A percentile compares a stretch with the other conserved stretches of the same genome.
These are phyloP conservation scores for Theretra japonica DNA, from an alignment of 2,888 invertebrate species.

Conservation along the genomic window DNA sequence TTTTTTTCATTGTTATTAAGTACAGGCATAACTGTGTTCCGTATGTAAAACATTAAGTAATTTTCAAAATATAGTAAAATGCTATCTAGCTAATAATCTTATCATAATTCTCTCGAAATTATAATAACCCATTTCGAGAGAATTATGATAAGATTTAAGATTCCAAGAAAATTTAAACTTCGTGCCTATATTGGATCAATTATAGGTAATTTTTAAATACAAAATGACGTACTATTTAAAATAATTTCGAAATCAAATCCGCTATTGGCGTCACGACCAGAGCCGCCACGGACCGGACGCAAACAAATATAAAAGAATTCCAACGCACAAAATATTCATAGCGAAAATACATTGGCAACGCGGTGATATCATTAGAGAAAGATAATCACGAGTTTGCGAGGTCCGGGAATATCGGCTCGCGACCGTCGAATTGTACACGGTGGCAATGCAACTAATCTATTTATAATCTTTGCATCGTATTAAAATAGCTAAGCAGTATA, in stretches of 20 bases:
- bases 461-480: slow-evolving; percentile 50
- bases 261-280: slow-evolving; percentile 7
- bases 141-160: not conserved
- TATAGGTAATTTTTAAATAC: not conserved
- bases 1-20: not conserved
- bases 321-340: slow-evolving; percentile 34
- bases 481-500: slow-evolving; percentile 53
- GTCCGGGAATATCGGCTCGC: slow-evolving; percentile 34
- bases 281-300: slow-evolving; percentile 4
- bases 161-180: not conserved
- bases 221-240: not conserved
- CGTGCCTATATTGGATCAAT: not conserved
- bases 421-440: slow-evolving; percentile 31
- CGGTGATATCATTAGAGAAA: slow-evolving; percentile 31
- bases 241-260: not conserved
- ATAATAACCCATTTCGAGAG: too few relatives aligned
- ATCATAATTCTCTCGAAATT: too few relatives aligned
- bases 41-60: not conserved
- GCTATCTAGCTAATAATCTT: too few relatives aligned
- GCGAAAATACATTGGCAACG: slow-evolving; percentile 31
- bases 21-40: not conserved
- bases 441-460: slow-evolving; percentile 43
- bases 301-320: slow-evolving; percentile 30
- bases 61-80: not conserved
- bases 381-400: slow-evolving; percentile 29